Percentiles rank a stretch among this genome's conserved stretches.
phyloP scores from a whole-genome alignment of 2,797 vertebrate species.

The Phataginus tetradactyla region DNA sequence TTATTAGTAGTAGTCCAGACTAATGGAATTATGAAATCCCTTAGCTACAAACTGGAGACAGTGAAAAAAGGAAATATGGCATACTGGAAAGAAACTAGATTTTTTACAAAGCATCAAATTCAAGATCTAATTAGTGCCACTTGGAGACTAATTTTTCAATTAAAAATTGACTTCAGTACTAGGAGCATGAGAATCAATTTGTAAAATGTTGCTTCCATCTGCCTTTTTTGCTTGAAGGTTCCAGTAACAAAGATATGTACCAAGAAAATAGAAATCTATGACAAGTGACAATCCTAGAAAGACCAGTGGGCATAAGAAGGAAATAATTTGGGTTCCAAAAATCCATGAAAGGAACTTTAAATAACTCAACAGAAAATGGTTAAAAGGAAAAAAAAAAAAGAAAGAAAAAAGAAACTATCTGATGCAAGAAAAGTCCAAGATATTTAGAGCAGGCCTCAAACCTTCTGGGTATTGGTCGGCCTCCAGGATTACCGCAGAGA shows the following conservation, averaged over 20 bases:
- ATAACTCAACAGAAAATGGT: background rate
- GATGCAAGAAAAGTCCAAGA: background rate
- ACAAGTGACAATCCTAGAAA: background rate
- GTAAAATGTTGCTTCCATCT: background rate
- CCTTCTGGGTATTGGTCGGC: background rate
- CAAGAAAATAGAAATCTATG: background rate
- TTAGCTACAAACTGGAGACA: background rate
- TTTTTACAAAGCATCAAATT: background rate
- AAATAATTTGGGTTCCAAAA: background rate
- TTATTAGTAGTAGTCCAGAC: background rate
- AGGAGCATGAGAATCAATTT: background rate
- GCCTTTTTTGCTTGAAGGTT: background rate
- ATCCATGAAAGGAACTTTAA: background rate
- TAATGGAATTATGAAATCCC: background rate
- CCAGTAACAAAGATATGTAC: background rate
- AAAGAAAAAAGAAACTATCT: background rate
- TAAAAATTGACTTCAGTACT: conserved; percentile 31
- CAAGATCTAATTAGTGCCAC: background rate
- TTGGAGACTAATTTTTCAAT: conserved; percentile 46
- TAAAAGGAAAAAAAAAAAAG: background rate
- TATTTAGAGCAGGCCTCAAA: background rate
- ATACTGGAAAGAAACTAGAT: background rate
- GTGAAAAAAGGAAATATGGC: background rate
- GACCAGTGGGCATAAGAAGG: background rate
- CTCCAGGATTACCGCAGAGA: background rate